Evolutionary conservation across 2,888 invertebrate genomes (phyloP), one percentile per base, ranked within the genome.

Genomic region (Ornithoptera alexandrae): DNA sequence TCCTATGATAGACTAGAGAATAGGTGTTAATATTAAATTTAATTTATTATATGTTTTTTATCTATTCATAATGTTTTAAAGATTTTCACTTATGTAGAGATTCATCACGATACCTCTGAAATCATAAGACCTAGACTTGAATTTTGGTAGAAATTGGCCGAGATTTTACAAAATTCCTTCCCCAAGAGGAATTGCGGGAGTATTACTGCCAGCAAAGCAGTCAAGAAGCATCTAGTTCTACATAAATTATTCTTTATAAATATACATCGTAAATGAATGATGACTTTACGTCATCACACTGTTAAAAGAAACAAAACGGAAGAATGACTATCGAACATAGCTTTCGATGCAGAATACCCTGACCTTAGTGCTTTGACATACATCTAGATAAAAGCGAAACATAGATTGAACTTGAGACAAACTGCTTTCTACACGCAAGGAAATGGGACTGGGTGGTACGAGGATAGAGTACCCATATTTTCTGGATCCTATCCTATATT

Each of bases 381-480:
- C 50, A 66, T 70, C 66, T 57, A 24, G 62, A 70, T 70, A 66
- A 70, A 66, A 59, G 53, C 39, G 59, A 59, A 63, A 70, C 39
- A 62, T 53, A 36, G 69, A 66, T 62, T n/a, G 17, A 66, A 58
- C 57, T 58, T 42, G 50, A 50, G 22, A 58, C 66, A 59, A 66
- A 70, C 36, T 59, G 66, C 70, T 67, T 70, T 58, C 66, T 6
- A 46, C 70, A 70, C 70, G 70, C 62, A 66, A 70, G 22, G 68
- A 46, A 46, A 42, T n/a, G 62, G 62, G 22, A 70, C 70, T 1
- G 58, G 59, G 42, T 70, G 66, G 70, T 70, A 70, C 70, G 58
- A 62, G 10, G 61, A 30, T 61, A 65, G 57, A 60, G 53, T 56
- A 42, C n/a, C 64, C 50, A 68, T 12, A 53, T n/a, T n/a, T n/a